phyloP scores from a whole-genome alignment of 2,113 vertebrate genomes.

The Acrocephalus kingi region DNA sequence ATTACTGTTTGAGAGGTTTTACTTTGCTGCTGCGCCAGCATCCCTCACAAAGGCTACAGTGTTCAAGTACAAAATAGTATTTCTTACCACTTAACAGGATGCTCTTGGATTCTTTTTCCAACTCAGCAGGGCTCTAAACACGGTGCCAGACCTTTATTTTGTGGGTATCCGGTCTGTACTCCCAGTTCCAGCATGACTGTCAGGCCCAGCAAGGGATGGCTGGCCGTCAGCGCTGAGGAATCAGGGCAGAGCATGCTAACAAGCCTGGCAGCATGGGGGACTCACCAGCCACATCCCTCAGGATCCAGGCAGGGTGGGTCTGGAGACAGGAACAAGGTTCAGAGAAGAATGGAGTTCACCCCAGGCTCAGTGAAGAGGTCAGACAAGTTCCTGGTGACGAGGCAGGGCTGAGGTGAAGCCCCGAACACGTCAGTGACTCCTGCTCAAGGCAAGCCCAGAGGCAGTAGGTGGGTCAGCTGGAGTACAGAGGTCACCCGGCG shows the following conservation, averaged over 20 bases:
- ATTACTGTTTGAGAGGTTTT: slow-evolving; percentile 12
- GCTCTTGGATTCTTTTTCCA: slow-evolving; percentile 55
- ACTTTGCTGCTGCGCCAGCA: slow-evolving; percentile 48
- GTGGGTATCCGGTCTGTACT: slow-evolving; percentile 21
- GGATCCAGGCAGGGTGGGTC: not conserved
- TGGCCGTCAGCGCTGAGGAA: not conserved
- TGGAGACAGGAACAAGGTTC: not conserved
- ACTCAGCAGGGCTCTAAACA: not conserved
- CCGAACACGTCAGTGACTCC: not conserved
- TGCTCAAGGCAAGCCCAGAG: not conserved
- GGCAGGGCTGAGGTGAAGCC: not conserved
- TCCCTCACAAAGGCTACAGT: slow-evolving; percentile 55
- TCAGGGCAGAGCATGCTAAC: not conserved
- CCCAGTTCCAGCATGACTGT: not conserved
- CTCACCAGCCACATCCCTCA: rapidly evolving
- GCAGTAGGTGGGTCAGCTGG: not conserved
- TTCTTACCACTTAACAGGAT: slow-evolving; percentile 60
- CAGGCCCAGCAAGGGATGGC: not conserved
- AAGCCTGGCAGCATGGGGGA: not conserved
- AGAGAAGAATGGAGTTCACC: not conserved
- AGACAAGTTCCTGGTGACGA: not conserved
- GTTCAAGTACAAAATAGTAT: slow-evolving; percentile 50
- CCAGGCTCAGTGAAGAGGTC: not conserved
- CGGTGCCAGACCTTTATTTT: slow-evolving; percentile 10
- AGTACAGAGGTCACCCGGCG: not conserved